Base-by-base conservation (phyloP, 1,140 invertebrate species). In the Philaenus spumarius region DNA sequence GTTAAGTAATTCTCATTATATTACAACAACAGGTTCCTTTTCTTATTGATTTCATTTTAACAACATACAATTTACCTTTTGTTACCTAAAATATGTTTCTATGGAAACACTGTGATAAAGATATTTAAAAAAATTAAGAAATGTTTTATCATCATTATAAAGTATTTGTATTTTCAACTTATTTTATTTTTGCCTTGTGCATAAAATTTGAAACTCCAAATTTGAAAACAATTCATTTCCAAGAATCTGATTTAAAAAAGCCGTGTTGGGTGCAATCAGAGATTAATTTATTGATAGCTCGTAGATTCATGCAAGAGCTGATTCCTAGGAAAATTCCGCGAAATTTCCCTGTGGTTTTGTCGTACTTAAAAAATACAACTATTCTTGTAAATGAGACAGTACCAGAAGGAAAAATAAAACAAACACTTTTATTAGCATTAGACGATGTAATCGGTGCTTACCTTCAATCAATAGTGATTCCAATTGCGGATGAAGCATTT, bases 381-480 rank as follows among this genome's bases (percentile, higher is more conserved):
- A 42, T 55, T n/a, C 11, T 22, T 17, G n/a, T 20, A 30, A 30
- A 51, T 7, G 42, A 53, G 35, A 37, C 23, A 12, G 50, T 48
- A 20, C 1, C 24, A 24, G 40, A 39, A 24, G 50, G 20, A 19
- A 58, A 22, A 12, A 23, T 14, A 1, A 55, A 26, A 17, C 39
- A 30, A 30, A 30, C 23, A 22, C 40, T 22, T 12, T 22, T 45
- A 40, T 2, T 42, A 22, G 59, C 62, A 12, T 11, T 56, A 9
- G 60, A 57, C n/a, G 64, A 65, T 45, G 62, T 61, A 12, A 14
- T 63, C 15, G 64, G 64, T 11, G 62, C 60, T 4, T 66, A 66
- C 43, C 39, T 66, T 15, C 42, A 64, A 14, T 24, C 62, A 1
- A 42, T 61, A 9, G 62, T 39, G 1, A 20, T 66, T 0, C 62